Percentiles rank a stretch among this genome's conserved stretches.
Evolutionary conservation across 37 sponge, comb jelly and placozoan species (phyloP).

Genomic region (Bolinopsis microptera): DNA sequence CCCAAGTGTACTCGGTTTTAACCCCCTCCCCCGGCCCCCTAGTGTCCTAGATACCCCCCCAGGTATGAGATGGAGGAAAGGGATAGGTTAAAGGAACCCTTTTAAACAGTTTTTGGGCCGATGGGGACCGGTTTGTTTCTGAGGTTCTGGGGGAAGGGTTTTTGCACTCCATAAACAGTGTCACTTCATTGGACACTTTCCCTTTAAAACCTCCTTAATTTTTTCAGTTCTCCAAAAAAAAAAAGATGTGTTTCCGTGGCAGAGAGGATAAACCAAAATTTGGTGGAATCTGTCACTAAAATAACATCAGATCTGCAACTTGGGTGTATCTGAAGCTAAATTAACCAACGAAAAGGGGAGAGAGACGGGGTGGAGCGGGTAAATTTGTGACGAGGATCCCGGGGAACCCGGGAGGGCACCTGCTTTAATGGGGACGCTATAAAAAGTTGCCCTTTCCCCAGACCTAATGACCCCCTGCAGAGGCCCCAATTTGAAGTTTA

Average conservation of each 20-base stretch:
- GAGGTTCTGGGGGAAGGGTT: neutral
- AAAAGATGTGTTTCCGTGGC: too few relatives aligned
- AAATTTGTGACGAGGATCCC: neutral
- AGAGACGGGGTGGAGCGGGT: constrained; percentile 18
- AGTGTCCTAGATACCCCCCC: too few relatives aligned
- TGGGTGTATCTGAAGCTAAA: neutral
- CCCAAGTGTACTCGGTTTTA: too few relatives aligned
- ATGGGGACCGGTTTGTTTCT: neutral
- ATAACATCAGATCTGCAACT: neutral
- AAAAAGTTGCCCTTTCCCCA: neutral
- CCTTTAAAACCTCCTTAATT: constrained; percentile 9
- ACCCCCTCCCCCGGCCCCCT: too few relatives aligned
- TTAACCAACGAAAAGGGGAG: constrained; percentile 5
- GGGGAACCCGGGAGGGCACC: neutral
- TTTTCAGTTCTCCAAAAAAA: neutral
- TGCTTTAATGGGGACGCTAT: constrained; percentile 6
- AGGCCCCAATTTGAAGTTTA: constrained; percentile 10
- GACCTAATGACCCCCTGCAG: constrained; percentile 8
- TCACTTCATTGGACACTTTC: neutral
- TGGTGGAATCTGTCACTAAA: neutral
- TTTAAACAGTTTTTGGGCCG: too few relatives aligned
- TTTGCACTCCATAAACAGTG: neutral
- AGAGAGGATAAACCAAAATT: neutral
- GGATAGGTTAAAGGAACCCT: neutral
- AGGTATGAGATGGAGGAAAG: constrained; percentile 64